Conservation (phyloP, 2,113 vertebrate genomes). For the Bos taurus region ARS-UCD2.0 NC_037337.1:55827501-55828000, state of each 20-base stretch:
- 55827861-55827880: not conserved
- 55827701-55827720: not conserved
- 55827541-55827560: not conserved
- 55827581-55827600: not conserved
- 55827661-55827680: not conserved
- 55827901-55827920: not conserved
- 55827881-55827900: not conserved
- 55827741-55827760: not conserved
- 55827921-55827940: not conserved
- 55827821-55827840: not conserved
- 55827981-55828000: fast-evolving
- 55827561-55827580: not conserved
- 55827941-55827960: not conserved
- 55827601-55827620: not conserved
- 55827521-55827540: not conserved
- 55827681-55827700: not conserved
- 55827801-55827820: not conserved
- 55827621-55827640: not conserved
- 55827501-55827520: not conserved
- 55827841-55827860: not conserved
- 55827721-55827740: not conserved
- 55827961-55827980: not conserved
- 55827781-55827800: not conserved
- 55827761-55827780: not conserved
- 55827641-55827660: not conserved